Percentiles rank a stretch among this genome's conserved stretches.
Conservation (phyloP, 2,888 invertebrate genomes). For the Tipula helvola region DNA sequence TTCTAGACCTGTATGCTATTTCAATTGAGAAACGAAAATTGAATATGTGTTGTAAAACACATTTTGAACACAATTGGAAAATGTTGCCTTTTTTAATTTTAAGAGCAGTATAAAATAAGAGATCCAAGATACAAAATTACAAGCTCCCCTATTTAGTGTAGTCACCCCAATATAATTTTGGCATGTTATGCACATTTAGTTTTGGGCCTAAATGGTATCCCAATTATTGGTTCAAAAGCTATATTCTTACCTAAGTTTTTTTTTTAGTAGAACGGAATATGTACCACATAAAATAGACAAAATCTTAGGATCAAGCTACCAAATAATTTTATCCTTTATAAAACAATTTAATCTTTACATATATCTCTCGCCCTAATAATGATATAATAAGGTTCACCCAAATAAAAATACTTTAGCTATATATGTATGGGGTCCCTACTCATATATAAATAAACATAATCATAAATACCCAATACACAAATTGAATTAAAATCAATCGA, state of each 20-base stretch:
- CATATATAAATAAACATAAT: background rate
- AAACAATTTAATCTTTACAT: background rate
- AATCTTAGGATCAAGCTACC: background rate
- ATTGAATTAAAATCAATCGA: background rate
- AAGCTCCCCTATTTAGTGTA: too few species aligned
- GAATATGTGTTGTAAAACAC: too few species aligned
- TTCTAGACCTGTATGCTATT: too few species aligned
- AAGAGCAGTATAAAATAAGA: too few species aligned
- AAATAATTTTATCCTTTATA: background rate
- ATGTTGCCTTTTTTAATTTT: too few species aligned
- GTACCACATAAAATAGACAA: background rate
- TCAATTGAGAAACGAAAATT: too few species aligned
- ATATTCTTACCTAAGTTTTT: background rate
- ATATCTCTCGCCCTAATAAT: background rate
- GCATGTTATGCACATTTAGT: too few species aligned
- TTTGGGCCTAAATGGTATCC: too few species aligned
- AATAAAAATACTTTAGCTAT: background rate
- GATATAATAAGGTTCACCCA: conserved; percentile 4
- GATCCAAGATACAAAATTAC: too few species aligned
- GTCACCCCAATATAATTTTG: too few species aligned
- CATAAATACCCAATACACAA: background rate
- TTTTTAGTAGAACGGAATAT: background rate
- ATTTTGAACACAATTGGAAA: too few species aligned
- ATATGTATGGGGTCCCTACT: background rate
- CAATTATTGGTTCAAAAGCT: background rate